Base-by-base conservation (phyloP, 2,113 vertebrate genomes). In the Mesitornis unicolor region DNA sequence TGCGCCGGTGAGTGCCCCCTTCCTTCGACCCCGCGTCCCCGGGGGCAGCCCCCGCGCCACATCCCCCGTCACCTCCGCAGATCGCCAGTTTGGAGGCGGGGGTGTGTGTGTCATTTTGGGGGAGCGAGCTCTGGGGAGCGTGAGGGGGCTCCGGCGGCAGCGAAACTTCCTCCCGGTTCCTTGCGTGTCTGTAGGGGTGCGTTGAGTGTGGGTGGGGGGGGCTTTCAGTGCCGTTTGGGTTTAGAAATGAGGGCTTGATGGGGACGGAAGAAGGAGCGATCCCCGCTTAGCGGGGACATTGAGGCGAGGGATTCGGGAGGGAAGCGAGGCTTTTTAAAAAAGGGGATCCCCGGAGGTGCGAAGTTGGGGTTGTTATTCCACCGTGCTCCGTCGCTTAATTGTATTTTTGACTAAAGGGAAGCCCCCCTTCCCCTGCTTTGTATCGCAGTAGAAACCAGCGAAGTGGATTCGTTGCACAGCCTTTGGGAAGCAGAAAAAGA, bases 1-100 rank as follows among this genome's bases (percentile, higher is more conserved):
- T 95, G 90, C 64, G 63, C 86, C 61, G 96, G 97, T 95, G 83
- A 97, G 97, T 91, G 84, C 7, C 14, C 69, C 48, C 18, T 42
- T 47, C 45, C 59, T 24, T 11, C 40, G 1, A 6, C 40, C 16
- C 21, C 5, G 7, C 6, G 6, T 38, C 36, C 36, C 24, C 16
- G 38, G 35, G 19, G 36, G 20, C 38, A 43, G 25, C 53, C 43
- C 25, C 25, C 5, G 42, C 7, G 12, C 20, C 53, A 4, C 47
- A 3, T 15, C 71, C 1, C 13, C 36, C 6, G 11, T 13, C 11
- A 13, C n/a, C 50, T 26, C 24, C 3, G 7, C 57, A 11, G 54
- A 26, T 16, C 24, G 13, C 13, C 65, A 4, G 26, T 5, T 16
- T n/a, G n/a, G n/a, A n/a, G 53, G 11, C 4, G 40, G 40, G 13